A percentile compares a stretch with the other conserved stretches of the same genome.
phyloP scores from a whole-genome alignment of 2,888 invertebrate species.

The Orchesella flavescens region DNA sequence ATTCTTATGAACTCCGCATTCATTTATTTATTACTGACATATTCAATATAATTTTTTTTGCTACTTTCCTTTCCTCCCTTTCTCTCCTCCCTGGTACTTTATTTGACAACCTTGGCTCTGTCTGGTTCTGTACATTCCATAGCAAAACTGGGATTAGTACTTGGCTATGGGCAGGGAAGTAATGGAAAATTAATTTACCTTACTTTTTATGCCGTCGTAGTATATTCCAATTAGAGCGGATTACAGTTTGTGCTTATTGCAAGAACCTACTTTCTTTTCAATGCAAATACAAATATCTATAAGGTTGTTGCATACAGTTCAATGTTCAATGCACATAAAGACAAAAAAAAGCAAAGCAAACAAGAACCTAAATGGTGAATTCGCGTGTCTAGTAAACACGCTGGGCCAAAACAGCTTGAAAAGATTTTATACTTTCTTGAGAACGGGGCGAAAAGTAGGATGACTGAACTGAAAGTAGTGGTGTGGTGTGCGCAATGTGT shows the following conservation, averaged over 20 bases:
- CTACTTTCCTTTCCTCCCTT: neutral
- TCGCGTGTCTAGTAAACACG: slow-evolving; percentile 17
- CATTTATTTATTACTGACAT: no score
- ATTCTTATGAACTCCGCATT: no score
- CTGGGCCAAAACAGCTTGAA: no score
- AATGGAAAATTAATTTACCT: slow-evolving; percentile 48
- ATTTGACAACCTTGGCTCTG: neutral
- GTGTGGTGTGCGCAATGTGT: neutral
- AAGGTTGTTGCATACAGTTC: no score
- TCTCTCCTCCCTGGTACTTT: neutral
- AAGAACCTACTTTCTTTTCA: neutral
- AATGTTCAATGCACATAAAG: no score
- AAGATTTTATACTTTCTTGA: slow-evolving; percentile 4
- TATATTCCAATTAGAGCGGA: slow-evolving; percentile 44
- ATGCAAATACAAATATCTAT: neutral
- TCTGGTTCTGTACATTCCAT: no score
- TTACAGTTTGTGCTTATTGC: neutral
- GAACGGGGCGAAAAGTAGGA: neutral
- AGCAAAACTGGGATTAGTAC: no score
- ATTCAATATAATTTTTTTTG: neutral
- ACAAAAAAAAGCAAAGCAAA: neutral
- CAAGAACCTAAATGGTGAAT: slow-evolving; percentile 39
- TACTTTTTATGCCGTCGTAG: neutral
- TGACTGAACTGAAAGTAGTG: neutral
- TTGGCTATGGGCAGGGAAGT: slow-evolving; percentile 6